Conservation (phyloP, 2,113 vertebrate species). For the Turdus rufiventris region DNA sequence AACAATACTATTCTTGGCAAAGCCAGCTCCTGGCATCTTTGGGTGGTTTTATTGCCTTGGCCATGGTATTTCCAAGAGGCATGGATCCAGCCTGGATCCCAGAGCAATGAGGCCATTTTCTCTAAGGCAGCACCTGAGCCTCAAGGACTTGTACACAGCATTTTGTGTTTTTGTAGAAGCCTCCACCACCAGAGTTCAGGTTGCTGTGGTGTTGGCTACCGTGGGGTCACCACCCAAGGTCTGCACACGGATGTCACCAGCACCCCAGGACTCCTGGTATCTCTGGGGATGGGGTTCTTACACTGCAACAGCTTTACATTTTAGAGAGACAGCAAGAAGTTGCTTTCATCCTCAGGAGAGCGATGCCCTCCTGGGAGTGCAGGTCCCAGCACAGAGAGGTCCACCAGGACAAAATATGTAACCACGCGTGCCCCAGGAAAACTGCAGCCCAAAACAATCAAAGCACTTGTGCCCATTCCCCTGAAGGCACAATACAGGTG, state of each 20-base stretch:
- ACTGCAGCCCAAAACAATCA: background rate
- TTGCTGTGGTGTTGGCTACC: background rate
- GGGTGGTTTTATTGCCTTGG: background rate
- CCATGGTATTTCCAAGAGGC: background rate
- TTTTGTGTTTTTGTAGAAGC: background rate
- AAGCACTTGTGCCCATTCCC: background rate
- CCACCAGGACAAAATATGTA: background rate
- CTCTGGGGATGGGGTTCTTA: background rate
- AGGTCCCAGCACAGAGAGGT: background rate
- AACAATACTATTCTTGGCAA: constrained; percentile 33
- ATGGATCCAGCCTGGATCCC: background rate
- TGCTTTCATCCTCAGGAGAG: background rate
- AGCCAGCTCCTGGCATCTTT: constrained; percentile 1
- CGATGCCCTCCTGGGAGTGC: background rate
- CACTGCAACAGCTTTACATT: background rate
- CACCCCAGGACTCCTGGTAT: background rate
- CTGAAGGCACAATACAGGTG: background rate
- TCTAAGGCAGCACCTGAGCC: background rate
- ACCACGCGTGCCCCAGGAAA: fast-evolving
- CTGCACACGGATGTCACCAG: fast-evolving
- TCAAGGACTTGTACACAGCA: fast-evolving
- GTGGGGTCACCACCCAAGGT: background rate
- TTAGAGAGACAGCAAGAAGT: background rate
- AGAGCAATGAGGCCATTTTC: fast-evolving
- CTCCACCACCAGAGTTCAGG: background rate